Evolutionary conservation across 2,113 vertebrate species (phyloP), one percentile per base, ranked within the genome.

Genomic region (Tragelaphus strepsiceros): DNA sequence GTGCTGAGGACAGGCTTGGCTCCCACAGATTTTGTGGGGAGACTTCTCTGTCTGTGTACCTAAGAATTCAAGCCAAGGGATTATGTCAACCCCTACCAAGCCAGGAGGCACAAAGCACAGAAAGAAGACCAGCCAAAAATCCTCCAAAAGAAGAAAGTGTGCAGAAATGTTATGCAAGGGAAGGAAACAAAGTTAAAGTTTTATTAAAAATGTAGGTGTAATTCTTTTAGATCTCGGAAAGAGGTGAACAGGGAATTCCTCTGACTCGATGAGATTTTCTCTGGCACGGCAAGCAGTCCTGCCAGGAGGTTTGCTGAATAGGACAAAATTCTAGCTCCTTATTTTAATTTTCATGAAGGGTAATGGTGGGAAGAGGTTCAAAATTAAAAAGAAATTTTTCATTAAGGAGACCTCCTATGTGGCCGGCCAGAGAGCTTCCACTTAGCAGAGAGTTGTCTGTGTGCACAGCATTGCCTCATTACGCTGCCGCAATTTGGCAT

Each of bases 351-450:
- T 54, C 12, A 1, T 82, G 87, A 91, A 96, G 97, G 95, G 87
- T 98, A 98, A 98, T 95, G 80, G 98, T 98, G 84, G 0, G 53
- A 98, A 98, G 97, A 98, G 97, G 94, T 97, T 99, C 95, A 97
- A 98, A 98, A 99, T 98, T 98, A 98, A 98, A 98, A 98, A 97
- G 97, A 98, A 98, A 99, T 98, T 98, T 98, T 98, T 98, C 96
- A 96, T 91, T 98, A 98, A 98, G 91, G 89, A 98, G 96, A 98
- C 97, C 59, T 97, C 97, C 96, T 97, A 97, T 96, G 91, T 98
- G 97, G 97, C 93, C 32, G n/a, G 86, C 86, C 89, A 91, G 94
- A 97, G 94, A 98, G 95, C 71, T 88, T 96, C 53, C n/a, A 2
- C 62, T 97, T 95, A 93, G 80, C 32, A 24, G 61, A 90, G 81